phyloP scores from a whole-genome alignment of 2,113 vertebrate genomes.

The Pseudorectes ferrugineus region DNA sequence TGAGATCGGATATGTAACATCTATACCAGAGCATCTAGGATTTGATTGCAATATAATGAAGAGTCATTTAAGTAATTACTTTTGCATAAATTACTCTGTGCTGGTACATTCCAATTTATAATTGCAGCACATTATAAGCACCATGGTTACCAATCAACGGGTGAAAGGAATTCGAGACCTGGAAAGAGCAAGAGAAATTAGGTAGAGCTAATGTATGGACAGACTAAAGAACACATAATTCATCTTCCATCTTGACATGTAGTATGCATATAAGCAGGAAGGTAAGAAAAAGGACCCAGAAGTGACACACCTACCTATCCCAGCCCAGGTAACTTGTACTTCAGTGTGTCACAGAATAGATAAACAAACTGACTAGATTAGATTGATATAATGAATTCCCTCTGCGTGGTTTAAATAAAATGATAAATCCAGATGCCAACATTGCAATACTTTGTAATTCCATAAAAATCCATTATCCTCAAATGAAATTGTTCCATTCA shows the following conservation, averaged over 20 bases:
- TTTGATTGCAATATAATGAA: slow-evolving; percentile 71
- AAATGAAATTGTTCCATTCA: background rate
- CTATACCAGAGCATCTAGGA: slow-evolving; percentile 53
- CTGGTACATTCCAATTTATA: slow-evolving; percentile 57
- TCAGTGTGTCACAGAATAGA: background rate
- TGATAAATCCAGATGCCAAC: background rate
- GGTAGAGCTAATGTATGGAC: background rate
- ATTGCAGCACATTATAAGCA: slow-evolving; percentile 60
- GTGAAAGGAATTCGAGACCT: slow-evolving; percentile 26
- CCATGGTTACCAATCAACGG: slow-evolving; percentile 65
- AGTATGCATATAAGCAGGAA: background rate
- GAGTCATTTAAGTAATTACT: slow-evolving; percentile 71
- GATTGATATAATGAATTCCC: background rate
- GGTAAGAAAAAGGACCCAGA: background rate
- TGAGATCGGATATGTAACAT: slow-evolving; percentile 35
- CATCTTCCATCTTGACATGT: background rate
- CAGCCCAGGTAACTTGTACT: background rate
- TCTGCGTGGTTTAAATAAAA: background rate
- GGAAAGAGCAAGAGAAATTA: slow-evolving; percentile 36
- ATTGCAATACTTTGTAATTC: background rate
- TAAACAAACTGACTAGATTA: background rate
- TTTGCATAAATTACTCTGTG: slow-evolving; percentile 67
- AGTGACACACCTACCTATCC: background rate
- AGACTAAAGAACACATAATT: background rate
- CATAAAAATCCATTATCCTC: background rate